Percentiles rank a stretch among this genome's conserved stretches.
phyloP scores from a whole-genome alignment of 2,797 vertebrate genomes.

The Arremon brunneinucha region DNA sequence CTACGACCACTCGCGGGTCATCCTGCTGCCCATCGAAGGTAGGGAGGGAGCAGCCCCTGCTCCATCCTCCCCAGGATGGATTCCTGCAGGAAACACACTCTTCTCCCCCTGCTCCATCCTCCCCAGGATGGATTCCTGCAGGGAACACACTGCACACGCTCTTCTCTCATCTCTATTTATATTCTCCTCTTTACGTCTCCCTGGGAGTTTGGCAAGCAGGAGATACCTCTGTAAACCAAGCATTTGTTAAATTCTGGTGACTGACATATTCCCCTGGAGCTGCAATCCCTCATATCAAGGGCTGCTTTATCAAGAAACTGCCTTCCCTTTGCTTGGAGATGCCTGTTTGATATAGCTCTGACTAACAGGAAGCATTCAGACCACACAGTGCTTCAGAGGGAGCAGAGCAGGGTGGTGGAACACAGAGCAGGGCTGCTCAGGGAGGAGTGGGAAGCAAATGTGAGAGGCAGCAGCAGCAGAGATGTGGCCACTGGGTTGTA shows the following conservation, averaged over 20 bases:
- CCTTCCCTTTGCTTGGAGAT: neutral
- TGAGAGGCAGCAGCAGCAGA: neutral
- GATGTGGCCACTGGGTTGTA: neutral
- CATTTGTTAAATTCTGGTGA: neutral
- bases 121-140: neutral
- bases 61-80: too few relatives aligned
- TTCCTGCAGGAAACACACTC: too few relatives aligned
- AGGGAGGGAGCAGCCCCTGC: neutral
- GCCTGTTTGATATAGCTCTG: neutral
- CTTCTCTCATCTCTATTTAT: neutral
- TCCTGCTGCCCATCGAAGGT: conserved; percentile 95
- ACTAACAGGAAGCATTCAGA: neutral
- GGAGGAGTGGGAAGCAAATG: neutral
- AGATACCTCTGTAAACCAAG: neutral
- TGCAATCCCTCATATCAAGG: neutral
- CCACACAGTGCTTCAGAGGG: neutral
- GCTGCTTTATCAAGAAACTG: neutral
- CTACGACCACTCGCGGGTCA: conserved; percentile 95
- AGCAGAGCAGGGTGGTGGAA: neutral
- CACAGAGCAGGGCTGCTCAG: fast-evolving
- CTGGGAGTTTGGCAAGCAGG: neutral
- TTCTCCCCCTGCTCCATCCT: too few relatives aligned
- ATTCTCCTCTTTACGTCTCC: neutral
- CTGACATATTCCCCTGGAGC: neutral
- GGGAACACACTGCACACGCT: fast-evolving